These are phyloP conservation scores for Mesoclemmys tuberculata DNA, from an alignment of 2,113 vertebrate genomes.

Conservation along the genomic window DNA sequence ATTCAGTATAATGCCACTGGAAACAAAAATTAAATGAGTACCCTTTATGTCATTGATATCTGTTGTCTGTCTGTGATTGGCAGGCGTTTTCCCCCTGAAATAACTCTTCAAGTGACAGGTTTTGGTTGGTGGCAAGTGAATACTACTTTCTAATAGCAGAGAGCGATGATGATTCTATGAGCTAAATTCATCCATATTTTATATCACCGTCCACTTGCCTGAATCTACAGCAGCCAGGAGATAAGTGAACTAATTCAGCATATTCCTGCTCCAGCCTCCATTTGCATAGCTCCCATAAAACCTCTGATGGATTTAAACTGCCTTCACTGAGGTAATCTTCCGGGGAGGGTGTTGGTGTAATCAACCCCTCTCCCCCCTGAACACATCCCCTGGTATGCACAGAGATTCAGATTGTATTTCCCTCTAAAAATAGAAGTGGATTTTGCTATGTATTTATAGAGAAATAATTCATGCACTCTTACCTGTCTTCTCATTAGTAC, in stretches of 20 bases:
- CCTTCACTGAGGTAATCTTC: slow-evolving; percentile 21
- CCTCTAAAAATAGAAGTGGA: neutral
- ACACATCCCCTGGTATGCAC: neutral
- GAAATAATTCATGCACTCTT: neutral
- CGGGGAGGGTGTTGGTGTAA: neutral
- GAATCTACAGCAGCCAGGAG: neutral
- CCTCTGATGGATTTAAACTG: slow-evolving; percentile 6
- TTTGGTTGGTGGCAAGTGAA: neutral
- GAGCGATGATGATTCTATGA: neutral
- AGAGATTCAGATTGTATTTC: neutral
- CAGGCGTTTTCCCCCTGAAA: neutral
- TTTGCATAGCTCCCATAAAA: neutral
- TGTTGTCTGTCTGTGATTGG: neutral
- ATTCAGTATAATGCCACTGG: neutral
- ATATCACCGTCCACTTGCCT: neutral
- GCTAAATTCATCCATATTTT: neutral
- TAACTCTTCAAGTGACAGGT: neutral
- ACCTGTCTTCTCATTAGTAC: neutral
- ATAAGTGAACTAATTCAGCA: neutral
- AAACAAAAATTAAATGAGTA: neutral
- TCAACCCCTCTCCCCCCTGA: neutral
- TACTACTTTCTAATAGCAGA: neutral
- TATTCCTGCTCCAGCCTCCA: neutral
- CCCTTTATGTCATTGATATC: neutral
- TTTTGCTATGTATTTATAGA: neutral